Evolutionary conservation across 23 tunicate genomes (phyloP).

Genomic region (Diplosoma virens): DNA sequence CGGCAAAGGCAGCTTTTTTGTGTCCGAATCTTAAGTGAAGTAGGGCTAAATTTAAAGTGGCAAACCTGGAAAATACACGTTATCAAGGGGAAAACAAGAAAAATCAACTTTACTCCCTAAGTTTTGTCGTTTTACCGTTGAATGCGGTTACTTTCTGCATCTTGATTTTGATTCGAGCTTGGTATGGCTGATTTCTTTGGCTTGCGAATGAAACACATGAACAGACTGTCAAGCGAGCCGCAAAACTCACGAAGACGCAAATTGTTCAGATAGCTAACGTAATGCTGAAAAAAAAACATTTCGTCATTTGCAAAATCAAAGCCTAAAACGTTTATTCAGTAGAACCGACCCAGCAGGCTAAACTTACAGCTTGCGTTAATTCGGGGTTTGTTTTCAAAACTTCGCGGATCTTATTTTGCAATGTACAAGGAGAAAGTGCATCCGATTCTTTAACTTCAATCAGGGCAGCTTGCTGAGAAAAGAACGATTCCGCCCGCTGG

Average conservation of each 20-base stretch:
- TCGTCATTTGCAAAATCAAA: background rate
- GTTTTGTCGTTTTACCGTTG: constrained; percentile 2
- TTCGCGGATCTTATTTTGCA: constrained; percentile 70
- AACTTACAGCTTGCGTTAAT: constrained; percentile 77
- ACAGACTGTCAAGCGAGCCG: constrained; percentile 84
- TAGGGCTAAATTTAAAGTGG: constrained; percentile 75
- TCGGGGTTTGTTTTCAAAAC: constrained; percentile 71
- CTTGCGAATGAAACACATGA: constrained; percentile 66
- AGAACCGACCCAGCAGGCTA: too few species aligned
- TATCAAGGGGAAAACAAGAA: background rate
- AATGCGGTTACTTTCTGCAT: constrained; percentile 2
- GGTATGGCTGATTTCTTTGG: background rate
- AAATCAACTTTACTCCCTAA: background rate
- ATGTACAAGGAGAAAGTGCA: constrained; percentile 59
- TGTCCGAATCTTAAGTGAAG: constrained; percentile 77
- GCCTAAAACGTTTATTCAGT: too few species aligned
- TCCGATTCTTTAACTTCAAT: constrained; percentile 54
- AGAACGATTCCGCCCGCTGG: constrained; percentile 76
- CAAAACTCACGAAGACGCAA: constrained; percentile 63
- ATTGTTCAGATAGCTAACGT: constrained; percentile 76
- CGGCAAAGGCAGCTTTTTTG: constrained; percentile 78
- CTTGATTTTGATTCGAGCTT: background rate
- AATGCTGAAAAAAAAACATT: constrained; percentile 50
- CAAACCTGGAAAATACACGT: constrained; percentile 37
- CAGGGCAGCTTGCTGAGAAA: constrained; percentile 73